These are phyloP conservation scores for Platypus cylindrus DNA, from an alignment of 2,888 invertebrate genomes.

Conservation along the genomic window DNA sequence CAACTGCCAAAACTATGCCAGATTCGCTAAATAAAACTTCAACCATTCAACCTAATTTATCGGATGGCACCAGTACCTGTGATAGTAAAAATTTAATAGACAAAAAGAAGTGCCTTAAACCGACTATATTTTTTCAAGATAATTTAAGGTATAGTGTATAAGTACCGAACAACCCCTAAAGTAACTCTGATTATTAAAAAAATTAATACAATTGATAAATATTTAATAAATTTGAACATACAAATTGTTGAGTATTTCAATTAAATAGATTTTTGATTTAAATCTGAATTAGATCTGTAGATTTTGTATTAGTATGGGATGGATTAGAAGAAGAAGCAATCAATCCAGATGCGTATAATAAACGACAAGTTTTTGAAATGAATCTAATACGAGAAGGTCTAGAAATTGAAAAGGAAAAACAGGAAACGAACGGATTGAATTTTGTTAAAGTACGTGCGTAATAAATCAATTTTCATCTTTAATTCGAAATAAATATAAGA, in stretches of 20 bases:
- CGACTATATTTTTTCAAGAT: conserved; percentile 56
- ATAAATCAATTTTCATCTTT: too few species aligned
- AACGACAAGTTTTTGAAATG: conserved; percentile 52
- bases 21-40: not conserved
- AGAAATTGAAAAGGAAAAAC: conserved; percentile 56
- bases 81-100: too few species aligned
- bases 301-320: conserved; percentile 71
- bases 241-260: too few species aligned
- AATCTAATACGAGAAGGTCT: conserved; percentile 64
- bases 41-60: too few species aligned
- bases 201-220: not conserved
- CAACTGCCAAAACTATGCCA: too few species aligned
- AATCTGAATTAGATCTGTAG: conserved; percentile 60
- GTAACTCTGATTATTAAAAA: not conserved
- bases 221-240: too few species aligned
- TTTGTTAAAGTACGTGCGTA: conserved; percentile 55
- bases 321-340: conserved; percentile 40
- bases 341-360: conserved; percentile 32
- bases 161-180: too few species aligned
- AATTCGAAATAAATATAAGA: too few species aligned
- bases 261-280: too few species aligned
- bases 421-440: conserved; percentile 53
- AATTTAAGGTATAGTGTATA: conserved; percentile 31
- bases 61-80: too few species aligned
- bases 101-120: conserved; percentile 30